A percentile compares a stretch with the other conserved stretches of the same genome.
phyloP scores from a whole-genome alignment of 2,888 invertebrate species.

The Himalopsyche anomala region DNA sequence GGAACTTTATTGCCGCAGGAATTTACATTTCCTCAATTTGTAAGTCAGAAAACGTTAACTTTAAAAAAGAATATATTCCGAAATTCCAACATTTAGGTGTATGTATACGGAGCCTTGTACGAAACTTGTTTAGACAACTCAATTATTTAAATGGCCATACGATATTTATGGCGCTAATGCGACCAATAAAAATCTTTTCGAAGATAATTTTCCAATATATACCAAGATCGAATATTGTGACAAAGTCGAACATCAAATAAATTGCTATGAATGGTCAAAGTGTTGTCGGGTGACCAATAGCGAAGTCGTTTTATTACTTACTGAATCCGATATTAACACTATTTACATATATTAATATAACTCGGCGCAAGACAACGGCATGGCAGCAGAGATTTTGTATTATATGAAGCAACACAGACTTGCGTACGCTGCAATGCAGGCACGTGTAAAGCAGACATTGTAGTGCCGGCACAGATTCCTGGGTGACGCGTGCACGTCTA shows the following conservation, averaged over 20 bases:
- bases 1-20: conserved; percentile 6
- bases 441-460: too few relatives aligned
- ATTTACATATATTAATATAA: too few relatives aligned
- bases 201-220: conserved; percentile 47
- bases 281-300: background rate
- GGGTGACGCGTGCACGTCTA: too few relatives aligned
- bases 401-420: too few relatives aligned
- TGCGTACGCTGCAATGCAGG: too few relatives aligned
- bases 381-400: too few relatives aligned
- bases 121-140: conserved; percentile 59
- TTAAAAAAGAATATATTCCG: conserved; percentile 14
- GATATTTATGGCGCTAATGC: conserved; percentile 56
- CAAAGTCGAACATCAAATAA: conserved; percentile 46
- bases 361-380: too few relatives aligned
- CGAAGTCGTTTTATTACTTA: too few relatives aligned
- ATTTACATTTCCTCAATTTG: conserved; percentile 40
- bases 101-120: conserved; percentile 16
- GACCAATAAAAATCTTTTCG: conserved; percentile 52
- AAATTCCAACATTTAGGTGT: background rate
- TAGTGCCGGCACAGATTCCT: too few relatives aligned
- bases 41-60: background rate
- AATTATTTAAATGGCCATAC: conserved; percentile 63
- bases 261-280: conserved; percentile 22
- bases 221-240: conserved; percentile 58
- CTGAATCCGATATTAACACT: too few relatives aligned